Evolutionary conservation across 2,113 vertebrate genomes (phyloP), one percentile per base, ranked within the genome.

Genomic region (Sialia sialis): DNA sequence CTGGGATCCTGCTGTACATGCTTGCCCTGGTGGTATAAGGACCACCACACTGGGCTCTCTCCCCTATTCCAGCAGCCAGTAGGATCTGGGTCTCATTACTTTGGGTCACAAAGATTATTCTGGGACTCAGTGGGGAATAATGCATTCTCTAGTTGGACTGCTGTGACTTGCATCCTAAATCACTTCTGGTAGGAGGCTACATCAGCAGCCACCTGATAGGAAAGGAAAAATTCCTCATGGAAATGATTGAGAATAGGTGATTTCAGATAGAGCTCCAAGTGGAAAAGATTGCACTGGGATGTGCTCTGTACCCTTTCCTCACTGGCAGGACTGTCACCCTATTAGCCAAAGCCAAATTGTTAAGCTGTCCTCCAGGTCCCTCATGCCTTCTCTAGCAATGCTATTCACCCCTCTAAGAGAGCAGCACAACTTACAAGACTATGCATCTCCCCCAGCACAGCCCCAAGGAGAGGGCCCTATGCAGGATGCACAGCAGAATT

Each of bases 381-480:
- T 67, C 30, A 16, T 7, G 30, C 38, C 32, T 67, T 64, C 62
- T 29, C 20, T 21, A 36, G 7, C 34, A 80, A n/a, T 25, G 63
- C 44, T 82, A 44, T 20, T 58, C 52, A 68, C 4, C 6, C 8
- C 36, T 89, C 32, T 67, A 62, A 56, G 59, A 74, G n/a, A 74
- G n/a, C 64, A 86, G 55, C 21, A n/a, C 46, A 78, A 51, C 48
- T 70, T 38, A 51, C 26, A 48, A 48, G 60, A 36, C 44, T 21
- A 16, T 5, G 0, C 11, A 27, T 44, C 38, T 87, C 7, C 19
- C 23, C 7, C 32, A 0, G 4, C n/a, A 34, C 11, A 2, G 4
- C 25, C 2, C 1, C 8, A 46, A 51, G 29, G 36, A 34, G n/a
- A 67, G 23, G 9, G 34, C 18, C 25, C 76, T 55, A 3, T 39